These are phyloP conservation scores for Yponomeuta cagnagella DNA, from an alignment of 2,888 invertebrate species.

Conservation along the genomic window DNA sequence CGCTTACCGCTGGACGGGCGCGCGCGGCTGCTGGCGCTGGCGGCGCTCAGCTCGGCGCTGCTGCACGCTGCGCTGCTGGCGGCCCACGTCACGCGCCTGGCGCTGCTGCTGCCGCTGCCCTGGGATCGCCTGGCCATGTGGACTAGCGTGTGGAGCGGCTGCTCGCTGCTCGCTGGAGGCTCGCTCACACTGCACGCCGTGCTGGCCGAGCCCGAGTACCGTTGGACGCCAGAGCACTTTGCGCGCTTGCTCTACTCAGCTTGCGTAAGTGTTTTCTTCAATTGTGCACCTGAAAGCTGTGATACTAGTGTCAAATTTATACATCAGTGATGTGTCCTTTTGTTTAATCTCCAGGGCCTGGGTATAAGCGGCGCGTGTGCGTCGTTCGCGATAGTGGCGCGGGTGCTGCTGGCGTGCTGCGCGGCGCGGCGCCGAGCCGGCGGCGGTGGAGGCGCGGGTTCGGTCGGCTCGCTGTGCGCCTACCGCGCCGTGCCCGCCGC, in stretches of 20 bases:
- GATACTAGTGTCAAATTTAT: neutral
- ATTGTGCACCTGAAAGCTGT: neutral
- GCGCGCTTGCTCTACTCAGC: conserved; percentile 34
- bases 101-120: conserved; percentile 57
- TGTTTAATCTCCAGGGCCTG: conserved; percentile 32
- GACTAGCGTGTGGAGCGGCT: conserved; percentile 38
- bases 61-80: conserved; percentile 51
- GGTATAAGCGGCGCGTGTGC: conserved; percentile 32
- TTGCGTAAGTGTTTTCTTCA: conserved; percentile 26
- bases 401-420: conserved; percentile 21
- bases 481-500: conserved; percentile 34
- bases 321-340: neutral
- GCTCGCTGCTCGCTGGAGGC: conserved; percentile 41
- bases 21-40: conserved; percentile 54
- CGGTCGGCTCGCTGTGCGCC: conserved; percentile 19
- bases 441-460: conserved; percentile 14
- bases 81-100: conserved; percentile 55
- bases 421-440: conserved; percentile 20
- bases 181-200: conserved; percentile 43
- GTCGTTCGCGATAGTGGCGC: conserved; percentile 24
- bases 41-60: conserved; percentile 53
- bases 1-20: conserved; percentile 37
- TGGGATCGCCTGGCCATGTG: conserved; percentile 46
- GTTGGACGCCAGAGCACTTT: conserved; percentile 29
- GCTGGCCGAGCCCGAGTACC: conserved; percentile 35